Base-by-base conservation (phyloP, 2,113 vertebrate species). In the Seriola quinqueradiata region DNA sequence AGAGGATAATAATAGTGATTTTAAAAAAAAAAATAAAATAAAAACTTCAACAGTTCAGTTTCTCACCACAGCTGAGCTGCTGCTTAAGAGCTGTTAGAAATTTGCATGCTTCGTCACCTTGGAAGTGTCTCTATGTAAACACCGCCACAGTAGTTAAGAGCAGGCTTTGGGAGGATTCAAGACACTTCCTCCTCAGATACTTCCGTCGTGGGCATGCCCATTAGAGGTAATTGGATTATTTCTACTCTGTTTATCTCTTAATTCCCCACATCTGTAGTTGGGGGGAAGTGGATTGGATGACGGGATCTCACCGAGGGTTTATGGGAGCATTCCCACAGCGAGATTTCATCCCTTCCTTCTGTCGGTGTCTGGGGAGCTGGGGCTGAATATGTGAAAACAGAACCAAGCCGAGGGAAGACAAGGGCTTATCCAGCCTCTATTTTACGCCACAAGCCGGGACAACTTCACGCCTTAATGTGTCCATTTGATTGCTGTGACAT, bases 211-310 rank as follows among this genome's bases (percentile, higher is more conserved):
- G 57, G 16, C 68, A 79, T 91, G 81, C 75, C 85, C 73, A 91
- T 92, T 88, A 90, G 75, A 69, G 59, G 44, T 92, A 92, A 93
- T 92, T 93, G 90, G 92, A 93, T 93, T 93, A 89, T 91, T 88
- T 90, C 81, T 85, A 82, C 85, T 79, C 85, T 92, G 89, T 91
- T 92, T 91, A 92, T 90, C 88, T 88, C 82, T 86, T 92, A 92
- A 92, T 92, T 90, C 86, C 69, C 72, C 78, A 86, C 87, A 93
- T 87, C 82, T 92, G 84, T 81, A 87, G 81, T 75, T 70, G 65
- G 58, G 48, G 67, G 78, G 25, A 19, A 40, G 80, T 23, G 54
- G 83, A 82, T 72, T 66, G 68, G 84, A 85, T 82, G 74, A 83
- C 0, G 2, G 63, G 70, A 73, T 82, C 60, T 79, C 70, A 75